Evolutionary conservation across 2,113 vertebrate species (phyloP), one percentile per base, ranked within the genome.

Genomic region (Sigmodon hispidus): DNA sequence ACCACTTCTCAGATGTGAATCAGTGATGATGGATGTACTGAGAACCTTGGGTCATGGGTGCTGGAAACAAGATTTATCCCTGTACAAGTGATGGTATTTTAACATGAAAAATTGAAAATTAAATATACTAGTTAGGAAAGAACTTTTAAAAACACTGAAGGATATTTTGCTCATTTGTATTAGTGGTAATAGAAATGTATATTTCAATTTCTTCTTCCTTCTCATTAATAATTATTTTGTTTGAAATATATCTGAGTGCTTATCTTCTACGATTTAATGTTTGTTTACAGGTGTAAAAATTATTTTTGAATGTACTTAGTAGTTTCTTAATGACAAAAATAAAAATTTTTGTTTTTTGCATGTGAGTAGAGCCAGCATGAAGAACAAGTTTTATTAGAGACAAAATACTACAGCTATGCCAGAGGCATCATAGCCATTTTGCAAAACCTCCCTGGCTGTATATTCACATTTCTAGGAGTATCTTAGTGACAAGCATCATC

Each of bases 101-200:
- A 87, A 95, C 76, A 57, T 52, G 21, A 3, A 89, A 77, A 9
- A n/a, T 95, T 96, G 93, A 90, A 94, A 88, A 40, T 40, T 7
- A 67, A 87, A 94, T 80, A 34, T 36, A 48, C 3, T 16, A 3
- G 7, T 15, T 90, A 57, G 1, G 22, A 26, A 94, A n/a, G 45
- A 93, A 61, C 80, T 94, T 75, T 67, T 77, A 34, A 17, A 87
- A 88, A 80, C 65, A 79, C 24, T 65, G 89, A 7, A 70, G 26
- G 15, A 19, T 40, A 31, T 61, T 63, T 84, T 61, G 45, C 85
- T 87, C 87, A 95, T 50, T 93, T 93, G 24, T 11, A 21, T 43
- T 19, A 24, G 24, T 34, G 69, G 45, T 48, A 67, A 21, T 73
- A 79, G 48, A 73, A 40, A 81, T 15, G 0, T 45, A 1, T 89